Base-by-base conservation (phyloP, 2,113 vertebrate species). In the Willisornis vidua region DNA sequence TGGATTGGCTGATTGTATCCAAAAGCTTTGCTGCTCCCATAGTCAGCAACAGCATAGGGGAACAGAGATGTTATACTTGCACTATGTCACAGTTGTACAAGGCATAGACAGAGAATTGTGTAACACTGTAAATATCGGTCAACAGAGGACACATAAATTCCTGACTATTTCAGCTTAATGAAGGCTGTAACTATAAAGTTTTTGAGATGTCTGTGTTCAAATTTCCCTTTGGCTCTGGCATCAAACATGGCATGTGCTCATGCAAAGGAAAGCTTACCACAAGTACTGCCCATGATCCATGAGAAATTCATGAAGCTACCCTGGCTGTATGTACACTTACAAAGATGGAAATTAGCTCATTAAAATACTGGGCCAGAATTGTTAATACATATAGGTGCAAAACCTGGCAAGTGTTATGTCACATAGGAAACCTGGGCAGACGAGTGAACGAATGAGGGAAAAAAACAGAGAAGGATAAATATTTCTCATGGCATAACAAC, bases 401-500 rank as follows among this genome's bases (percentile, higher is more conserved):
- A 91, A 84, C 14, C 48, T 61, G 39, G 43, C 72, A 90, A 91
- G 31, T 37, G 33, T 51, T 88, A 23, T 68, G 41, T 78, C 52
- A 67, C 43, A 57, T 2, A 65, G 61, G 85, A 86, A 75, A n/a
- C 25, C 39, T 63, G n/a, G 12, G 52, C 24, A 87, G 68, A 45
- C 63, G 29, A 52, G 28, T 74, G 37, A 94, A 54, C 6, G 54
- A 93, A 35, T 62, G 63, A 62, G 82, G 55, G n/a, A 93, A 71
- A 70, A 89, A 87, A 94, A 8, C 33, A 67, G 55, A 83, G 43
- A 39, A 89, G 72, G 35, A 45, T 88, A 95, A 96, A 92, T 97
- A 95, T 96, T 97, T 95, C 79, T 86, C 68, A 77, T 96, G 92
- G 93, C 85, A 84, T 84, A 74, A 90, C 55, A 96, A 74, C 72